Evolutionary conservation across 2,797 vertebrate genomes (phyloP), one percentile per base, ranked within the genome.

Genomic region (Myotis daubentonii): DNA sequence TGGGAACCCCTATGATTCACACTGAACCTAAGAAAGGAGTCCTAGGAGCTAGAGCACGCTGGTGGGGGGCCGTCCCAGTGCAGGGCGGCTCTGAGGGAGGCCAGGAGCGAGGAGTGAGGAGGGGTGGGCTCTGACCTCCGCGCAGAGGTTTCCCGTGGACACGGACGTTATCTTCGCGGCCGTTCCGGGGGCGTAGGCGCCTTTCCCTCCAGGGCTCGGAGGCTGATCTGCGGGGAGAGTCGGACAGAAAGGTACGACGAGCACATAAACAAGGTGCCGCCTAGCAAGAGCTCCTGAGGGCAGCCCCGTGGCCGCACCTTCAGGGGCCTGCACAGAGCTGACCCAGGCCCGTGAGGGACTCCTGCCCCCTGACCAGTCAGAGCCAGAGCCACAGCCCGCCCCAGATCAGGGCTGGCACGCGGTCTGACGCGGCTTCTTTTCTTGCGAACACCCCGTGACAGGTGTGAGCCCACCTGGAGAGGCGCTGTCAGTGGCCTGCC

Each of bases 71-170:
- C 11, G 38, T 4, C 44, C 3, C 2, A 17, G 72, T 30, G 13
- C 30, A 3, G 74, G 16, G 5, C n/a, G 72, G 47, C 75, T 8
- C 1, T 38, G 16, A 16, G 68, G n/a, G 79, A 28, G 8, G 17
- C 38, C 15, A 84, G 11, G 47, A 8, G 1, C 38, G 62, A 65
- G 62, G 28, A 2, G 8, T 1, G 68, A 22, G n/a, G 0, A 3
- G 49, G n/a, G 0, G 2, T 6, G 22, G 53, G 79, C 16, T 97
- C 99, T 98, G 95, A 99, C 99, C 97, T 99, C 99, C 72, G 99
- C 98, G 95, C 99, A 99, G 95, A 99, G 99, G 98, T 99, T 99
- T 88, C 99, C 99, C 1, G 99, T 99, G 92, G 99, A 99, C 95
- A 99, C 99, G 2, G 99, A 99, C 22, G 99, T 99, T 98, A 99